Percentiles rank a stretch among this genome's conserved stretches.
Evolutionary conservation across 2,888 invertebrate genomes (phyloP).

Genomic region (Hirtodrosophila trivittata): DNA sequence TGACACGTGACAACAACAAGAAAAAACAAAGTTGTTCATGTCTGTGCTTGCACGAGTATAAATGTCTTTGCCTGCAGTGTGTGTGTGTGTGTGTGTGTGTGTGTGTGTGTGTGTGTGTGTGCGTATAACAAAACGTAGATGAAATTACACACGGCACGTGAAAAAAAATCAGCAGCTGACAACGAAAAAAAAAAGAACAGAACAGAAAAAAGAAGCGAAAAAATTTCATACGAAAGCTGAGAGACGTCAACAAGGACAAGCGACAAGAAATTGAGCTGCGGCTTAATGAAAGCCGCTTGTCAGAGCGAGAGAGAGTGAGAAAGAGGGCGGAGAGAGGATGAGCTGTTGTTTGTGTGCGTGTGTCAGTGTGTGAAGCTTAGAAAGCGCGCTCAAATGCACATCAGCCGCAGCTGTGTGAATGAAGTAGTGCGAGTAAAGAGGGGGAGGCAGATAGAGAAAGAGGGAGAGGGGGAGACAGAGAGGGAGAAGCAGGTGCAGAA

Average conservation of each 20-base stretch:
- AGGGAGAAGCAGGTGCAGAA: no score
- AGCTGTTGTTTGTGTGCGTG: conserved; percentile 7
- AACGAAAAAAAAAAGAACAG: conserved; percentile 3
- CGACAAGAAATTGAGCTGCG: conserved; percentile 58
- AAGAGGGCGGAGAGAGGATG: not conserved
- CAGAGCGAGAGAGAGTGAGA: not conserved
- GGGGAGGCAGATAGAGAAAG: not conserved
- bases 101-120: conserved; percentile 21
- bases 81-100: conserved; percentile 10
- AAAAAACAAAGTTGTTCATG: conserved; percentile 23
- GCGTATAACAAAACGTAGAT: conserved; percentile 34
- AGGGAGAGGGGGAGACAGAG: no score
- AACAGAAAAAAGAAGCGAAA: conserved; percentile 5
- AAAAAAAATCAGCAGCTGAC: conserved; percentile 18
- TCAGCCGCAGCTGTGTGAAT: conserved; percentile 12
- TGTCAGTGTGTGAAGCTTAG: conserved; percentile 40
- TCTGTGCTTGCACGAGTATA: not conserved
- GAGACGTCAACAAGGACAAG: conserved; percentile 49
- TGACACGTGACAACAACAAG: conserved; percentile 55
- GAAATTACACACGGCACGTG: conserved; percentile 52
- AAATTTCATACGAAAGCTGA: conserved; percentile 39
- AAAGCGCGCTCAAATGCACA: conserved; percentile 60
- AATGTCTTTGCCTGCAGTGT: no score
- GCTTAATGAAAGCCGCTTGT: conserved; percentile 58
- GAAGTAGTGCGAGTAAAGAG: no score